Conservation (phyloP, 2,797 vertebrate genomes). For the Halcyon chelicuti region DNA sequence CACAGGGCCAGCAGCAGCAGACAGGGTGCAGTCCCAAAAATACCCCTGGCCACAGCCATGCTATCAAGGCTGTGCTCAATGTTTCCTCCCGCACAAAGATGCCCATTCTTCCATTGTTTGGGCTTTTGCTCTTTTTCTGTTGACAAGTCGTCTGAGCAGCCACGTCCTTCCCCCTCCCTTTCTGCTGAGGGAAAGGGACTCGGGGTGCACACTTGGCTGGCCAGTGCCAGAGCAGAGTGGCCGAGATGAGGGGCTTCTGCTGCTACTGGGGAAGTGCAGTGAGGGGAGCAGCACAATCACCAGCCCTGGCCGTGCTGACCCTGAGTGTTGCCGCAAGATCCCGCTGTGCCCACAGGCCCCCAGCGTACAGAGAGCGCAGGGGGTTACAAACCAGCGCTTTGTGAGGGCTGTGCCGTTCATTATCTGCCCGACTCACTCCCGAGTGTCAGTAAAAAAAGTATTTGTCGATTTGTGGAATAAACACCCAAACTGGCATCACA, state of each 20-base stretch:
- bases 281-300: background rate
- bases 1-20: background rate
- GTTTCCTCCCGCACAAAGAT: background rate
- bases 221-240: background rate
- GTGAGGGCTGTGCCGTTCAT: rapidly evolving
- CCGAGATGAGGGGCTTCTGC: background rate
- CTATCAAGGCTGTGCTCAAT: rapidly evolving
- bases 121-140: background rate
- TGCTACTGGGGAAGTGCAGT: background rate
- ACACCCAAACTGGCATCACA: background rate
- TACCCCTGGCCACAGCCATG: rapidly evolving
- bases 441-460: rapidly evolving
- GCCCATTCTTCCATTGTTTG: background rate
- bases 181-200: background rate
- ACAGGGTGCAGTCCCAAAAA: background rate
- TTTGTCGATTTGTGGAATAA: background rate
- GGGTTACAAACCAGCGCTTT: rapidly evolving
- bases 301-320: background rate
- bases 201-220: rapidly evolving
- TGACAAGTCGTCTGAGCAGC: background rate
- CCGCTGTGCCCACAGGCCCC: background rate
- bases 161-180: too few relatives aligned
- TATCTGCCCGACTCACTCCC: background rate
- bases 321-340: rapidly evolving
- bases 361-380: rapidly evolving